Percentiles rank a stretch among this genome's conserved stretches.
Conservation (phyloP, 2,888 invertebrate species). For the Maniola hyperantus region DNA sequence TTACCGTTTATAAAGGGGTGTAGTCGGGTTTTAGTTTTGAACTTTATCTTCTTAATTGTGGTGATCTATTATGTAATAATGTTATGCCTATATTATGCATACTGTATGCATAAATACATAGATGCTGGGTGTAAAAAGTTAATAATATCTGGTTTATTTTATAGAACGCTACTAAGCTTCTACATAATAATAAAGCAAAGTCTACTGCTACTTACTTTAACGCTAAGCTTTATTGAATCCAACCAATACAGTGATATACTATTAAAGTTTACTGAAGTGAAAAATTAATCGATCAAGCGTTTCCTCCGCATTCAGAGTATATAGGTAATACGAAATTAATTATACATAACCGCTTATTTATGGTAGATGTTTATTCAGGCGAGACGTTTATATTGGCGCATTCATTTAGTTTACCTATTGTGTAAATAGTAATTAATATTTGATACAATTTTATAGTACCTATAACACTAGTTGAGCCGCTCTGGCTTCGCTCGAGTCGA, state of each 20-base stretch:
- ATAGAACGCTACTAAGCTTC: not conserved
- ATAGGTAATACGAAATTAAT: conserved; percentile 4
- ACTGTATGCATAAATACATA: too few relatives aligned
- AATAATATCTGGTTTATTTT: too few relatives aligned
- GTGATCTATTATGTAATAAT: too few relatives aligned
- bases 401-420: conserved; percentile 7
- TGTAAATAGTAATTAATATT: conserved; percentile 6
- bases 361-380: conserved; percentile 8
- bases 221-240: not conserved
- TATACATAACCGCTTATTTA: conserved; percentile 15
- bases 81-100: too few relatives aligned
- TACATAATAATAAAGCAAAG: not conserved
- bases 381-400: conserved; percentile 2
- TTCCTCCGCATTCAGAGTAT: conserved; percentile 4
- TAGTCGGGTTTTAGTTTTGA: too few relatives aligned
- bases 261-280: conserved; percentile 10
- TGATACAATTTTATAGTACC: too few relatives aligned
- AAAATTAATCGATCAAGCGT: conserved; percentile 10
- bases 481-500: too few relatives aligned
- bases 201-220: not conserved
- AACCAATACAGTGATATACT: not conserved
- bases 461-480: too few relatives aligned
- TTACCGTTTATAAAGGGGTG: too few relatives aligned
- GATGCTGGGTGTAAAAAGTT: too few relatives aligned
- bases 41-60: too few relatives aligned